Percentiles rank a stretch among this genome's conserved stretches.
Evolutionary conservation across 2,113 vertebrate genomes (phyloP).

Genomic region (Phocoena sinus): DNA sequence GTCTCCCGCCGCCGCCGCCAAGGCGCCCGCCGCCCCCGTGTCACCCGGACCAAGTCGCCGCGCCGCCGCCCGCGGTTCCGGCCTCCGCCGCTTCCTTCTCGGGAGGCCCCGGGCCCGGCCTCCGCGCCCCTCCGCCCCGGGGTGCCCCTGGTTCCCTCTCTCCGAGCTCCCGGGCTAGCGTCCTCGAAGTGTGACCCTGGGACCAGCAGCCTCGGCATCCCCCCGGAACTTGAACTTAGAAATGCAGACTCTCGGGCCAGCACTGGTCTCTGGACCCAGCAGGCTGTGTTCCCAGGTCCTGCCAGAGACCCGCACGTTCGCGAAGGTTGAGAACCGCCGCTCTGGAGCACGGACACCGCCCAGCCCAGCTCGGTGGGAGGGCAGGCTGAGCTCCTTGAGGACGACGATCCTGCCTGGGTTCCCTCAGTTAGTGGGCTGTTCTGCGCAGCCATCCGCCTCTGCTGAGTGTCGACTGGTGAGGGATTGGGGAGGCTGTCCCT

Average conservation of each 20-base stretch:
- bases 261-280: background rate
- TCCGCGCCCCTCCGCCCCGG: background rate
- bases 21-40: background rate
- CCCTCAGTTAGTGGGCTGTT: background rate
- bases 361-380: background rate
- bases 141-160: background rate
- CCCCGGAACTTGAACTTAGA: background rate
- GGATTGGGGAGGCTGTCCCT: background rate
- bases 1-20: background rate
- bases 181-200: background rate
- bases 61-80: background rate
- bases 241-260: background rate
- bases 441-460: background rate
- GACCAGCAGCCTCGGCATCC: too few relatives aligned
- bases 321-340: background rate
- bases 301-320: fast-evolving
- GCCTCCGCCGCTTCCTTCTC: background rate
- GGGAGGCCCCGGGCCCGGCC: fast-evolving
- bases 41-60: background rate
- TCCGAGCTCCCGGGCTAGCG: background rate
- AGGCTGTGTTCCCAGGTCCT: background rate
- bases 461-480: background rate
- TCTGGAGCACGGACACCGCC: background rate
- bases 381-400: background rate
- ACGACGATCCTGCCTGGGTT: background rate